Base-by-base conservation (phyloP, 2,888 invertebrate genomes). In the Drosophila phalerata region DNA sequence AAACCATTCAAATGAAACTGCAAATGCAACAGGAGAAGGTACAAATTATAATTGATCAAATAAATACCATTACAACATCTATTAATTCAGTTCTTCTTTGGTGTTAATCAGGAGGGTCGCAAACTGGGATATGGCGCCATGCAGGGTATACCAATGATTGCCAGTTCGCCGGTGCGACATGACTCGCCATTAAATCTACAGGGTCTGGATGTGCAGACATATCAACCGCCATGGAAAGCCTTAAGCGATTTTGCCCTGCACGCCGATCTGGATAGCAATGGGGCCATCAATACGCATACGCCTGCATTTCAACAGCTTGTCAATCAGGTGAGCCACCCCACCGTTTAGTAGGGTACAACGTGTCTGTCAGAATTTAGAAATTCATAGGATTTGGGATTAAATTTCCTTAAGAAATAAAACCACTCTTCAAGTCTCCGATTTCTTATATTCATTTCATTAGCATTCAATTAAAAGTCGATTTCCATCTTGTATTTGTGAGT, bases 1-100 rank as follows among this genome's bases (percentile, higher is more conserved):
- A 98, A 92, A 98, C 98, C 60, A 96, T 99, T 55, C 96, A 98
- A 90, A 96, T 99, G 95, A 98, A 99, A 93, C 97, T 99, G 93
- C 98, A 98, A 93, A 98, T 98, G 95, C 97, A 98, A 91, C 98
- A 98, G 92, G 98, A 99, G 93, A 98, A 98, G 97, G 98, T 98
- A 94, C 93, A 93, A 51, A 8, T 0, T 22, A n/a, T 0, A 15
- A 11, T 13, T 11, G 3, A 15, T 2, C 28, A n/a, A 22, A 28
- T 28, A 17, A 43, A 1, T 5, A 0, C 40, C 1, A 17, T 25
- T 4, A 15, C 15, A 25, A 51, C 43, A 22, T 19, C 10, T 15
- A 32, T 34, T 56, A 38, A 30, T 32, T 2, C 38, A 22, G 19
- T 34, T 15, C 9, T 1, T 19, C 5, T 43, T 43, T 3, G 11